Percentiles rank a stretch among this genome's conserved stretches.
Conservation (phyloP, 2,113 vertebrate species). For the Syngnathus floridae region DNA sequence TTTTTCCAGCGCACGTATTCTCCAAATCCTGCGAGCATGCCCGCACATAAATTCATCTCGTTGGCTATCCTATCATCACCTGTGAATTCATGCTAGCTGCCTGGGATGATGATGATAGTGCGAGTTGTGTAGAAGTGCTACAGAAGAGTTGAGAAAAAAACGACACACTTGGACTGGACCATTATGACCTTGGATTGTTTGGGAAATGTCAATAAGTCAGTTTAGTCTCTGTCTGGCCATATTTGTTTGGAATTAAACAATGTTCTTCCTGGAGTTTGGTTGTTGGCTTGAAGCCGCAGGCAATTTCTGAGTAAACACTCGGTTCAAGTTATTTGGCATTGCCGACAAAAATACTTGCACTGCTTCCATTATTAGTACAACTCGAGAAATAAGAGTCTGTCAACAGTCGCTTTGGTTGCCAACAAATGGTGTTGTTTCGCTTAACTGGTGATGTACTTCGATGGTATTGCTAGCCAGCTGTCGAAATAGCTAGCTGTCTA, state of each 20-base stretch:
- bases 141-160: background rate
- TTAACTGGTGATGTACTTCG: no score
- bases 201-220: background rate
- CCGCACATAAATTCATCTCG: slow-evolving; percentile 38
- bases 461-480: no score
- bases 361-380: no score
- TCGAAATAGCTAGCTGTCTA: no score
- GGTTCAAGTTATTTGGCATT: no score
- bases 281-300: no score
- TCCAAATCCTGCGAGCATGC: slow-evolving; percentile 44
- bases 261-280: background rate
- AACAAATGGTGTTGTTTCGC: no score
- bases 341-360: no score
- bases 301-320: no score
- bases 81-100: slow-evolving; percentile 44
- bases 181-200: slow-evolving; percentile 21
- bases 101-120: slow-evolving; percentile 29
- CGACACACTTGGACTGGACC: background rate
- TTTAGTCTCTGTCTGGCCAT: background rate
- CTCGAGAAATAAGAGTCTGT: no score
- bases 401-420: no score
- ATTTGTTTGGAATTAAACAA: background rate
- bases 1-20: slow-evolving; percentile 16
- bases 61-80: slow-evolving; percentile 48
- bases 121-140: slow-evolving; percentile 3